Conservation (phyloP, 1,140 invertebrate genomes). For the Goniozus legneri region DNA sequence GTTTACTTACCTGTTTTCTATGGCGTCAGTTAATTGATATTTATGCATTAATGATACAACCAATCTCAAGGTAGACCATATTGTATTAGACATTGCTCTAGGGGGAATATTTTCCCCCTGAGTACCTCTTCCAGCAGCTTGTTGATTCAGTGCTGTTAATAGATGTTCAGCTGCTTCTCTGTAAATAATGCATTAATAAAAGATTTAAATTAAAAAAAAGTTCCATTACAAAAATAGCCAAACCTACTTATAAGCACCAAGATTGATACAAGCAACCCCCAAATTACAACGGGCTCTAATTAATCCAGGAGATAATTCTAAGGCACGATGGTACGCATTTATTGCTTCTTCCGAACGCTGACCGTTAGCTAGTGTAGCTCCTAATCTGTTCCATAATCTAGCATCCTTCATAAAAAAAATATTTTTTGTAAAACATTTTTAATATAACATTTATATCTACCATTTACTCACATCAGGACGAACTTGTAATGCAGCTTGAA, state of each 20-base stretch:
- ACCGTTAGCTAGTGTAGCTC: slow-evolving; percentile 95
- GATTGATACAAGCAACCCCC: slow-evolving; percentile 95
- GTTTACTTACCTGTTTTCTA: slow-evolving; percentile 64
- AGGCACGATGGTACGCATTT: slow-evolving; percentile 88
- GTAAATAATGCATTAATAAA: slow-evolving; percentile 26
- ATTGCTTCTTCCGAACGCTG: slow-evolving; percentile 93
- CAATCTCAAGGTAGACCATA: slow-evolving; percentile 92
- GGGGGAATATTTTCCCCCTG: slow-evolving; percentile 52
- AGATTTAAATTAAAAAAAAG: slow-evolving; percentile 7
- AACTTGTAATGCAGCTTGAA: slow-evolving; percentile 82
- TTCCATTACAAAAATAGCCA: slow-evolving; percentile 5
- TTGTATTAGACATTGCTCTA: slow-evolving; percentile 84
- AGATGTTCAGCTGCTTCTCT: slow-evolving; percentile 95
- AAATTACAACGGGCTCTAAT: slow-evolving; percentile 96
- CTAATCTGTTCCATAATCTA: slow-evolving; percentile 94
- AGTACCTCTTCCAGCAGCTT: slow-evolving; percentile 70
- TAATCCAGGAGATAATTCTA: slow-evolving; percentile 91
- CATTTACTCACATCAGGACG: slow-evolving; percentile 65
- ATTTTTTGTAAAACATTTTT: not conserved
- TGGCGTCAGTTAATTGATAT: slow-evolving; percentile 70
- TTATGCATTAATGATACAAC: slow-evolving; percentile 84
- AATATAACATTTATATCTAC: slow-evolving; percentile 2
- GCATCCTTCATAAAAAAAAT: slow-evolving; percentile 67
- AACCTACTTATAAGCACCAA: slow-evolving; percentile 82
- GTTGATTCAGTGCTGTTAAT: slow-evolving; percentile 87